Percentiles rank a stretch among this genome's conserved stretches.
Conservation (phyloP, 35 echinoderm and acorn worm genomes). For the Diadema setosum region DNA sequence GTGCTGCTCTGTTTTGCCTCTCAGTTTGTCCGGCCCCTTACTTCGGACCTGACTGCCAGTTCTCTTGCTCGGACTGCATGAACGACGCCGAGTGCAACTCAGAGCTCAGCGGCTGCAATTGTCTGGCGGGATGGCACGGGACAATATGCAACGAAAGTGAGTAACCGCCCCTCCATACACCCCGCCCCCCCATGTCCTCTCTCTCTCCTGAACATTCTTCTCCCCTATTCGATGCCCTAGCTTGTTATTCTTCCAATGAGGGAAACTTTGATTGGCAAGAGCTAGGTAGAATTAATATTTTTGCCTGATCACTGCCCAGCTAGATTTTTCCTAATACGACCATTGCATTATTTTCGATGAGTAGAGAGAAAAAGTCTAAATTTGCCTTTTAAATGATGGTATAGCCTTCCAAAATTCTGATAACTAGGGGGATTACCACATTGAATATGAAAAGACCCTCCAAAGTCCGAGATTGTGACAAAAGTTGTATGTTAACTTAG, state of each 20-base stretch:
- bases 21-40: conserved; percentile 32
- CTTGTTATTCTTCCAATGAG: background rate
- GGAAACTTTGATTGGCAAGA: background rate
- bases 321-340: background rate
- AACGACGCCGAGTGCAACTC: conserved; percentile 63
- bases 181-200: no score
- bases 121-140: conserved; percentile 72
- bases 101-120: conserved; percentile 53
- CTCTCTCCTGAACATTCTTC: no score
- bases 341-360: background rate
- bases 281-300: background rate
- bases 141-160: conserved; percentile 93
- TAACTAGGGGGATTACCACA: no score
- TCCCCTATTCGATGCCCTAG: no score
- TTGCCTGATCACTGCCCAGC: background rate
- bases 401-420: no score
- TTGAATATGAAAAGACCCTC: no score
- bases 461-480: no score
- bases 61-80: conserved; percentile 53
- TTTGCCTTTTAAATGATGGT: no score
- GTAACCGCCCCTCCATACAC: background rate
- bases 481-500: no score
- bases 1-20: no score
- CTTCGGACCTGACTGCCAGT: conserved; percentile 73
- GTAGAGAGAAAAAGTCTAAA: no score